Evolutionary conservation across 2,888 invertebrate species (phyloP), one percentile per base, ranked within the genome.

Genomic region (Chloroclysta siterata): DNA sequence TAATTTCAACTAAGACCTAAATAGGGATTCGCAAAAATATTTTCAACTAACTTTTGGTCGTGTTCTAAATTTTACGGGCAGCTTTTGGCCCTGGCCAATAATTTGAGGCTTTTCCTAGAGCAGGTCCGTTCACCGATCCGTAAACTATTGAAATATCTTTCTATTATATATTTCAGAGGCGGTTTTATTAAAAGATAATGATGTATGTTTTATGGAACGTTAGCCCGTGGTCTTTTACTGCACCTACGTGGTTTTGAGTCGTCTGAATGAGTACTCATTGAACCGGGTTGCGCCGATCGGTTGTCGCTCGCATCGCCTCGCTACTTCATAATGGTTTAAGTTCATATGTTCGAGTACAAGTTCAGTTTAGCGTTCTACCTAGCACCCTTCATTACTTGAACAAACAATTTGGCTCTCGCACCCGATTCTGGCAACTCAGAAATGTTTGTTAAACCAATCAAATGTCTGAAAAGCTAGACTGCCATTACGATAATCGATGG

Each of bases 251-350:
- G 74, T 75, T 73, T 73, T 72, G 76, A 72, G 76, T 69, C 87
- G 81, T 77, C 76, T 80, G 82, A 82, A 79, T 87, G 84, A 81
- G 88, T 81, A 85, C 80, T 78, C 90, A 87, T 73, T 89, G 90
- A 89, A 87, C 87, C 85, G 89, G 78, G 71, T 65, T 76, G 75
- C 77, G 77, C 76, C 77, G 57, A 46, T 77, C 82, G 63, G 57
- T 55, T 51, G 54, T 48, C 60, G 52, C 80, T 79, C 71, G 78
- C 75, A 75, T 77, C 69, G 71, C 78, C 77, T 78, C 66, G 41
- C 60, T 58, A 78, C 76, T 82, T 79, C 76, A 84, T 78, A 83
- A 81, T 78, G 77, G 74, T 78, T 55, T 52, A 54, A 65, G 46
- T 57, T 57, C 48, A 39, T 22, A 52, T 42, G 50, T 57, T 28